phyloP scores from a whole-genome alignment of 35 echinoderm and acorn worm species.

The Apostichopus japonicus region DNA sequence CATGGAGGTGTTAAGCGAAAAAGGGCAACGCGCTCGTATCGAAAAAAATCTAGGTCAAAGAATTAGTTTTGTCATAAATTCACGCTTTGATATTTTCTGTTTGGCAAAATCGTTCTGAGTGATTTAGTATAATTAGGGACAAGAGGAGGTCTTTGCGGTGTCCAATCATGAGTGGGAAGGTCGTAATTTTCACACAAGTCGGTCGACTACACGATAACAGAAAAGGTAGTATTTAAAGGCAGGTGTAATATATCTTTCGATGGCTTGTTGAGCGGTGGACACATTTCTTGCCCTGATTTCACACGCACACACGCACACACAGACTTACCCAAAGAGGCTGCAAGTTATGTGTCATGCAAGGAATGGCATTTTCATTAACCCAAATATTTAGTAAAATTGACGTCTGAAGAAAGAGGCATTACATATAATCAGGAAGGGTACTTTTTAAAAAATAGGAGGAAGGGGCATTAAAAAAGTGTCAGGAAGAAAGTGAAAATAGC shows the following conservation, averaged over 20 bases:
- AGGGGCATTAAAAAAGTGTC: too few species aligned
- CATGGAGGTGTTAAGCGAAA: slow-evolving; percentile 21
- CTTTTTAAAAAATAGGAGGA: too few species aligned
- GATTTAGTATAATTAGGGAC: slow-evolving; percentile 48
- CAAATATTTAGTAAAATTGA: too few species aligned
- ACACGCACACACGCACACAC: too few species aligned
- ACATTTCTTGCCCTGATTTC: neutral
- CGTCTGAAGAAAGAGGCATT: too few species aligned
- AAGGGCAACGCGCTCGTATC: neutral
- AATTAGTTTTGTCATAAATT: slow-evolving; percentile 30
- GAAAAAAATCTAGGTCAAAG: slow-evolving; percentile 21
- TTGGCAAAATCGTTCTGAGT: slow-evolving; percentile 14
- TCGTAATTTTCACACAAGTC: slow-evolving; percentile 15
- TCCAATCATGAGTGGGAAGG: slow-evolving; percentile 37
- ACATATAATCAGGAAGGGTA: too few species aligned
- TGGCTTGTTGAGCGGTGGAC: neutral
- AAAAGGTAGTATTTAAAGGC: slow-evolving; percentile 1
- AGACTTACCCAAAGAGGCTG: too few species aligned
- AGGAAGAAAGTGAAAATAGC: too few species aligned
- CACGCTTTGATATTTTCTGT: neutral
- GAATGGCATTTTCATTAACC: too few species aligned
- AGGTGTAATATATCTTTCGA: slow-evolving; percentile 34
- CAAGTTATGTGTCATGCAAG: too few species aligned
- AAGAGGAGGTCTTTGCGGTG: slow-evolving; percentile 41
- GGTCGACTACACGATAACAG: neutral